Base-by-base conservation (phyloP, 2,888 invertebrate genomes). In the Eucera pruinosa region DNA sequence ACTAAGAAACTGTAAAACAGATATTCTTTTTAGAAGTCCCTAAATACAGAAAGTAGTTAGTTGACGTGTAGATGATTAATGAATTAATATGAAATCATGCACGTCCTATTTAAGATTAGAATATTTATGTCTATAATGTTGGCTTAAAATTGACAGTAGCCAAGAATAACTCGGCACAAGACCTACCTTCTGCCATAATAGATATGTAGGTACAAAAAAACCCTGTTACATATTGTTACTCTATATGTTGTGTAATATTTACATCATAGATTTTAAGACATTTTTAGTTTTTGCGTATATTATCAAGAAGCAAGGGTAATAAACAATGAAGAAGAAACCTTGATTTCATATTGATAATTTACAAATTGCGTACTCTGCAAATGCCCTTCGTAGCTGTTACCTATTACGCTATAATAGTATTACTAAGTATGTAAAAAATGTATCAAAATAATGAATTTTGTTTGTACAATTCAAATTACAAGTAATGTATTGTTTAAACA, bases 91-190 rank as follows among this genome's bases (percentile, higher is more conserved):
- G 84, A 68, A 78, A 79, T 81, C 83, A 82, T 86, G 66, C 84
- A 85, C 86, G 86, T 87, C 83, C 79, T 87, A 87, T 85, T 85
- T 88, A 86, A 85, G 82, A 82, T 79, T 87, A 89, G 84, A 76
- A 61, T 89, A 89, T 80, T 75, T 87, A 87, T 80, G 75, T 88
- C 81, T 87, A 81, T 86, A 87, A 81, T 80, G 83, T 88, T 89
- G 88, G 88, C 88, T 88, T 89, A 89, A 84, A 84, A 82, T 64
- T 82, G 89, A 89, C 89, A 88, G 89, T 87, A 84, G 88, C 88
- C 86, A 88, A 85, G 84, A 86, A 86, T 88, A 88, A 86, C 89
- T 89, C 88, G 87, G 88, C 89, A 87, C 86, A 87, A 81, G 85
- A 86, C 82, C 85, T 83, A 87, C 82, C 76, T 82, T 87, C 80